These are phyloP conservation scores for Lysandra bellargus DNA, from an alignment of 2,888 invertebrate genomes.

Conservation along the genomic window DNA sequence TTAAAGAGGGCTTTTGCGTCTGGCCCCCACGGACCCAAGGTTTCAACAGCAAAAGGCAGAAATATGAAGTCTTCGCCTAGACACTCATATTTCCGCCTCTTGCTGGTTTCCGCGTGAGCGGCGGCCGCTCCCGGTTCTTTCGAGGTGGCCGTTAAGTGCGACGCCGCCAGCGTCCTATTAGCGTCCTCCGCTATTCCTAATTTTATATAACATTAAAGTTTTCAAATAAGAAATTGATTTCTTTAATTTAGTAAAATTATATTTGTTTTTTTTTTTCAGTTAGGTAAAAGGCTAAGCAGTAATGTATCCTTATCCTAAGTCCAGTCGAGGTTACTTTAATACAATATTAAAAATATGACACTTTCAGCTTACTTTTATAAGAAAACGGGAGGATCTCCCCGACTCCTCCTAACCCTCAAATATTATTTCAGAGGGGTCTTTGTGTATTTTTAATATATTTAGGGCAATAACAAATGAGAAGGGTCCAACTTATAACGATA, in stretches of 20 bases:
- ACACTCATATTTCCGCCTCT: no score
- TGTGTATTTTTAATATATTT: conserved; percentile 26
- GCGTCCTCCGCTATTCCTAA: no score
- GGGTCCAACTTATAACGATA: conserved; percentile 3
- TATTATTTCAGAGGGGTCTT: conserved; percentile 5
- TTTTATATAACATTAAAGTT: not conserved
- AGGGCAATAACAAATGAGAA: conserved; percentile 15
- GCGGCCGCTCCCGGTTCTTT: no score
- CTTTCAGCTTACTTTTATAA: conserved; percentile 1
- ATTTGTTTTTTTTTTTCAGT: no score
- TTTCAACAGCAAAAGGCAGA: no score
- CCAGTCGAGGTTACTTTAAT: not conserved
- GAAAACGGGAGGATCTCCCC: not conserved
- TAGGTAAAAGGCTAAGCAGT: not conserved
- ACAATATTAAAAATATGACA: not conserved
- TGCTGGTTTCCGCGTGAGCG: no score
- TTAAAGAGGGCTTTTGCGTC: no score
- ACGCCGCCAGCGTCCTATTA: no score
- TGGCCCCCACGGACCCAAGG: no score
- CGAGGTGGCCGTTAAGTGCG: no score
- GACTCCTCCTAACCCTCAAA: conserved; percentile 1
- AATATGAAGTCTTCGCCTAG: no score
- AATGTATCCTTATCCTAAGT: not conserved
- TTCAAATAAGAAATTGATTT: not conserved
- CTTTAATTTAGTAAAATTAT: not conserved